Percentiles rank a stretch among this genome's conserved stretches.
phyloP scores from a whole-genome alignment of 2,113 vertebrate species.

The Dipodomys spectabilis region DNA sequence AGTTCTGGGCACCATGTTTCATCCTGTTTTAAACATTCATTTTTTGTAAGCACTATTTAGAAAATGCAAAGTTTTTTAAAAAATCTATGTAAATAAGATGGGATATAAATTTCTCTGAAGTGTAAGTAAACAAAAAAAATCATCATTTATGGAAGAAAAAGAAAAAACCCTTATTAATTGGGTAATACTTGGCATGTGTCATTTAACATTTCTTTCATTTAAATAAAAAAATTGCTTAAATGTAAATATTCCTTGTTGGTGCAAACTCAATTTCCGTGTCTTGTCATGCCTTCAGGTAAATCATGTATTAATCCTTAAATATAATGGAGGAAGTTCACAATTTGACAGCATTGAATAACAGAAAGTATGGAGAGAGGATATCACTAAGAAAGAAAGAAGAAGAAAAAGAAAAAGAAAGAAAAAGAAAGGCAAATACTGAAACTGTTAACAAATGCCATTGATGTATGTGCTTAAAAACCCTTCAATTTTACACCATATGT shows the following conservation, averaged over 20 bases:
- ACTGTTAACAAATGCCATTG: not conserved
- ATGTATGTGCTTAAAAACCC: not conserved
- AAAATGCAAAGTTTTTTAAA: not conserved
- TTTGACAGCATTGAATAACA: not conserved
- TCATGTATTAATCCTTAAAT: not conserved
- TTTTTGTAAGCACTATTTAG: not conserved
- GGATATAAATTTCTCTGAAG: conserved; percentile 14
- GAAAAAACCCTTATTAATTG: not conserved
- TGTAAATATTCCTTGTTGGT: not conserved
- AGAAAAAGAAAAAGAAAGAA: not conserved
- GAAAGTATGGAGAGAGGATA: not conserved
- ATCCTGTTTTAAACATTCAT: not conserved
- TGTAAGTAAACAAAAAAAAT: not conserved
- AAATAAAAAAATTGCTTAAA: not conserved
- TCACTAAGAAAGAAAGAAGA: not conserved
- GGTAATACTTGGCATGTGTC: not conserved
- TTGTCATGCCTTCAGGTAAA: not conserved
- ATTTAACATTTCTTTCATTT: not conserved
- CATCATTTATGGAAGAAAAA: too few species aligned
- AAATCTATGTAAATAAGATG: not conserved
- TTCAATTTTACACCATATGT: not conserved
- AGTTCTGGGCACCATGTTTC: not conserved
- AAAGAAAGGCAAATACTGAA: not conserved
- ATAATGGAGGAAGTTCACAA: not conserved
- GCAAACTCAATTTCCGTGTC: not conserved